Percentiles rank a stretch among this genome's conserved stretches.
phyloP scores from a whole-genome alignment of 2,888 invertebrate genomes.

The Sphinx pinastri region DNA sequence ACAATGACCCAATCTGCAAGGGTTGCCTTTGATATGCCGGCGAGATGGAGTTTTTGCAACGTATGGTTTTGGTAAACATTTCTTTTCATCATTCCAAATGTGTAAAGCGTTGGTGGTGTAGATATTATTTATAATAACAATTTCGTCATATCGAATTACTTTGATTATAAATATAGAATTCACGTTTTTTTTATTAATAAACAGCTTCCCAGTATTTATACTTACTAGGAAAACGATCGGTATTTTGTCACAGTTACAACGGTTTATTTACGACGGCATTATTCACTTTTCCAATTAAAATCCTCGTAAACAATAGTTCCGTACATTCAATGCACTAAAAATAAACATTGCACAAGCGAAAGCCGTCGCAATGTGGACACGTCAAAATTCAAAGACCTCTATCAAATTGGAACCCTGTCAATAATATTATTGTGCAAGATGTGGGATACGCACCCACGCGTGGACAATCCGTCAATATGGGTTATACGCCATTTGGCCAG shows the following conservation, averaged over 20 bases:
- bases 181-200: background rate
- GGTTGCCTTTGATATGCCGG: slow-evolving; percentile 68
- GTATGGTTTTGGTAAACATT: slow-evolving; percentile 27
- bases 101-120: background rate
- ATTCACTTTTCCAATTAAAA: slow-evolving; percentile 26
- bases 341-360: slow-evolving; percentile 43
- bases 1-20: slow-evolving; percentile 59
- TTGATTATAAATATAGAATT: no score
- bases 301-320: slow-evolving; percentile 18
- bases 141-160: no score
- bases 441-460: slow-evolving; percentile 51
- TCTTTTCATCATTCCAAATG: slow-evolving; percentile 1
- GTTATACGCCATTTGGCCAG: slow-evolving; percentile 3
- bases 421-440: slow-evolving; percentile 44
- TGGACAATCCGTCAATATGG: slow-evolving; percentile 25
- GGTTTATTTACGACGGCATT: slow-evolving; percentile 26
- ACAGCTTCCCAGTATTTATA: background rate
- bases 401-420: slow-evolving; percentile 56
- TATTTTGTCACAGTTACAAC: background rate
- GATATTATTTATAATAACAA: background rate
- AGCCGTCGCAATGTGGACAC: slow-evolving; percentile 16
- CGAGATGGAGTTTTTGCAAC: slow-evolving; percentile 42
- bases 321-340: slow-evolving; percentile 6
- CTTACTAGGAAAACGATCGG: background rate
- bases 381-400: slow-evolving; percentile 51